Conservation (phyloP, 1,140 invertebrate species). For the Hylyphantes graminicola region DNA sequence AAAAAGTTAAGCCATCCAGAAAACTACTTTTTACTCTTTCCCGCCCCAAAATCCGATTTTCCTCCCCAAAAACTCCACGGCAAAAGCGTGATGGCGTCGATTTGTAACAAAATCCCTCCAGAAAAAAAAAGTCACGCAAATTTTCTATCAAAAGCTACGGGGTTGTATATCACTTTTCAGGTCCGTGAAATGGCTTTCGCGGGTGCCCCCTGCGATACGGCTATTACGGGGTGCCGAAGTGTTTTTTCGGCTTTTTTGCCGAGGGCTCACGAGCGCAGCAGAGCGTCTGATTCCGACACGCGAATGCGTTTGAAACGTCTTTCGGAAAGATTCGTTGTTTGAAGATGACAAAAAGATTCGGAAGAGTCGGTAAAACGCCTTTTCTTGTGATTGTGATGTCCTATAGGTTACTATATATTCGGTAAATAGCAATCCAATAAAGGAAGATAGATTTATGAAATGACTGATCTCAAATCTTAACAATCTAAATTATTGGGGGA, state of each 20-base stretch:
- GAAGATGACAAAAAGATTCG: neutral
- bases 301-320: neutral
- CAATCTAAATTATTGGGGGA: too few species aligned
- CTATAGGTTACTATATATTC: too few species aligned
- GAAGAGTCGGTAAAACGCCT: too few species aligned
- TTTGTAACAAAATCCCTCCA: slow-evolving; percentile 51
- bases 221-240: slow-evolving; percentile 31
- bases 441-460: too few species aligned
- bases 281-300: slow-evolving; percentile 42
- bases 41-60: neutral
- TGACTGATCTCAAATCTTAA: too few species aligned
- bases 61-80: neutral
- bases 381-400: too few species aligned
- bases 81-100: neutral
- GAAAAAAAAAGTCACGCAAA: slow-evolving; percentile 32
- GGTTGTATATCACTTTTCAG: slow-evolving; percentile 26
- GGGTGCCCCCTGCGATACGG: slow-evolving; percentile 25
- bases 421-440: too few species aligned
- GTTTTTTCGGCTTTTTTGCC: slow-evolving; percentile 4
- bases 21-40: neutral
- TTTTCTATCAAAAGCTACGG: slow-evolving; percentile 11
- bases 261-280: slow-evolving; percentile 26
- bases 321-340: neutral
- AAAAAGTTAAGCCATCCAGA: neutral
- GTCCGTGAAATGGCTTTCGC: slow-evolving; percentile 11